These are phyloP conservation scores for Furcula furcula DNA, from an alignment of 2,888 invertebrate genomes.

Conservation along the genomic window DNA sequence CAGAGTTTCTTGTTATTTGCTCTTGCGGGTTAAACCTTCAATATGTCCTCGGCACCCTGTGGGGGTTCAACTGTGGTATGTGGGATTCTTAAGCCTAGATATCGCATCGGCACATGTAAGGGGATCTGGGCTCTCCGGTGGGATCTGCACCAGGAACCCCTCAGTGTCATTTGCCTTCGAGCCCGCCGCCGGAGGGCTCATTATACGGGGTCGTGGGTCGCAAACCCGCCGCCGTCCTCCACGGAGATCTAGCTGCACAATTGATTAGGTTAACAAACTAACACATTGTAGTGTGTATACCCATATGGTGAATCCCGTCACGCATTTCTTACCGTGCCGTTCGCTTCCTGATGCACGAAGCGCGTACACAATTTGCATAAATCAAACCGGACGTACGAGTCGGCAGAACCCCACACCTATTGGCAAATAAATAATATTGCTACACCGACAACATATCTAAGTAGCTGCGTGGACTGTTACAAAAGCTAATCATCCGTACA, in stretches of 20 bases:
- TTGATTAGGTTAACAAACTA: conserved; percentile 17
- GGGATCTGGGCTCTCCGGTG: too few species aligned
- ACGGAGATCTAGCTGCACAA: conserved; percentile 3
- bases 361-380: conserved; percentile 58
- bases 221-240: too few species aligned
- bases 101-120: too few species aligned
- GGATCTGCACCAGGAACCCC: too few species aligned
- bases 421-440: conserved; percentile 40
- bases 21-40: too few species aligned
- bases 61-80: too few species aligned
- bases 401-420: conserved; percentile 42
- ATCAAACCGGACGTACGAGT: conserved; percentile 45
- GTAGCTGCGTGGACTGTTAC: conserved; percentile 15
- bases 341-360: conserved; percentile 39
- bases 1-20: too few species aligned
- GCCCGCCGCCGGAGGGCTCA: too few species aligned
- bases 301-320: conserved; percentile 31
- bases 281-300: conserved; percentile 22
- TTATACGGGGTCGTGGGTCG: too few species aligned
- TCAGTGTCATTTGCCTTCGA: too few species aligned
- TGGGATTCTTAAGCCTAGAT: too few species aligned
- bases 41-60: too few species aligned
- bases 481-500: conserved; percentile 13
- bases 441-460: conserved; percentile 18
- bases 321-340: conserved; percentile 29